Conservation (phyloP, 2,797 vertebrate species). For the Octomys mimax region DNA sequence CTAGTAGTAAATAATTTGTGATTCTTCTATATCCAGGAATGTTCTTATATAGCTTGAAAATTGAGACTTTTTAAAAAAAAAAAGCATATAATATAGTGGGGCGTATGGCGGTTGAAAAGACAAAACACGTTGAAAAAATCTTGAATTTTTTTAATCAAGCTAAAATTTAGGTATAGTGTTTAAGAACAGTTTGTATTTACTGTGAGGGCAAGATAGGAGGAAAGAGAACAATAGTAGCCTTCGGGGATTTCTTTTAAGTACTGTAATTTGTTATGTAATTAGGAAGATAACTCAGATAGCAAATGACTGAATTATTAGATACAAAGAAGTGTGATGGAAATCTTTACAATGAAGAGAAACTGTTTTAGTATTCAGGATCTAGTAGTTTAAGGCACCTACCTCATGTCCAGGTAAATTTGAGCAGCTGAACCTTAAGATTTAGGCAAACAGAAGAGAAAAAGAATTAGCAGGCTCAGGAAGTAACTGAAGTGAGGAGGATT, state of each 20-base stretch:
- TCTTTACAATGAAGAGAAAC: neutral
- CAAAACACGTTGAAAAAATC: neutral
- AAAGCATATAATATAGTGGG: constrained; percentile 26
- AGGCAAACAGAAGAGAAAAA: constrained; percentile 28
- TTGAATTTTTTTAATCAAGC: neutral
- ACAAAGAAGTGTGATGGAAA: neutral
- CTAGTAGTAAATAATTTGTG: constrained; percentile 11
- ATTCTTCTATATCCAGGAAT: constrained; percentile 53
- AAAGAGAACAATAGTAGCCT: neutral
- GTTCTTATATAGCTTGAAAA: constrained; percentile 30
- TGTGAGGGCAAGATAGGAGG: neutral
- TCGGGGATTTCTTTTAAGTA: neutral
- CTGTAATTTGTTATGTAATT: neutral
- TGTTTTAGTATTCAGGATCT: constrained; percentile 14
- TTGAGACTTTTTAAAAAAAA: neutral
- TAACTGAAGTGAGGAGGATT: neutral
- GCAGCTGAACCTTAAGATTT: constrained; percentile 7
- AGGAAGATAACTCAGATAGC: neutral
- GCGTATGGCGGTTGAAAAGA: neutral
- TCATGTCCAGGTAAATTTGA: neutral
- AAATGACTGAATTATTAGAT: constrained; percentile 21
- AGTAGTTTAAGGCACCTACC: constrained; percentile 22
- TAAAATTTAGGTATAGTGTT: constrained; percentile 21
- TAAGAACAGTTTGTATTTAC: constrained; percentile 35
- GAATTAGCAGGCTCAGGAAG: neutral